Percentiles rank a stretch among this genome's conserved stretches.
phyloP scores from a whole-genome alignment of 2,797 vertebrate species.

The Rhabdomys pumilio region DNA sequence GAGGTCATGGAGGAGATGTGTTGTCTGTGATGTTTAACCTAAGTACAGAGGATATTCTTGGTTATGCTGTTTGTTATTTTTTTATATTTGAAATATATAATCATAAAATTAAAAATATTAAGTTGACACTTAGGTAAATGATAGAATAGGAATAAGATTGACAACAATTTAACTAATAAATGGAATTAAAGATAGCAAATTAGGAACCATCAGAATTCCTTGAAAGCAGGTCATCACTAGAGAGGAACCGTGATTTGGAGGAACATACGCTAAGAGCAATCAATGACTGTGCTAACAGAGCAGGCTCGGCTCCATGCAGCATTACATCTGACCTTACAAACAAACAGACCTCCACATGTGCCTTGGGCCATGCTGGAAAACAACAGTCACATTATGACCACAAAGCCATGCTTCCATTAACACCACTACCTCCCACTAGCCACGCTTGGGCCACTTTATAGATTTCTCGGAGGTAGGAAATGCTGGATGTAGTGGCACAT shows the following conservation, averaged over 20 bases:
- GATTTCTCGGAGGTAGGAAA: slow-evolving; percentile 12
- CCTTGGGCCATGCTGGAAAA: neutral
- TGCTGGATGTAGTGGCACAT: neutral
- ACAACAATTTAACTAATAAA: neutral
- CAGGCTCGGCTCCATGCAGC: neutral
- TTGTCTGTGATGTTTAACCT: slow-evolving; percentile 10
- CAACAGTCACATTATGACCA: slow-evolving; percentile 9
- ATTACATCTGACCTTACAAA: neutral
- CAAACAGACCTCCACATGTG: slow-evolving; percentile 13
- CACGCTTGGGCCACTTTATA: neutral
- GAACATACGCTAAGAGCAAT: slow-evolving; percentile 17
- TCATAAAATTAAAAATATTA: slow-evolving; percentile 61
- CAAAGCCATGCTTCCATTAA: slow-evolving; percentile 6
- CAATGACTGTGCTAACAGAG: neutral
- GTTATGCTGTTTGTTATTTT: neutral
- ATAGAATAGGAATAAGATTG: neutral
- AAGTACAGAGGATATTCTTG: slow-evolving; percentile 10
- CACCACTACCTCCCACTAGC: neutral
- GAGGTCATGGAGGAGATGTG: neutral
- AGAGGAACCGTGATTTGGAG: slow-evolving; percentile 16
- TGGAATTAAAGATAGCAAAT: slow-evolving; percentile 52
- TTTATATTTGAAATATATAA: neutral
- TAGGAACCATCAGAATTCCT: slow-evolving; percentile 37
- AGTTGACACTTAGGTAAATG: neutral
- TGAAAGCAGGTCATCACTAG: neutral